These are phyloP conservation scores for Alcedo atthis DNA, from an alignment of 2,797 vertebrate species.

Conservation along the genomic window DNA sequence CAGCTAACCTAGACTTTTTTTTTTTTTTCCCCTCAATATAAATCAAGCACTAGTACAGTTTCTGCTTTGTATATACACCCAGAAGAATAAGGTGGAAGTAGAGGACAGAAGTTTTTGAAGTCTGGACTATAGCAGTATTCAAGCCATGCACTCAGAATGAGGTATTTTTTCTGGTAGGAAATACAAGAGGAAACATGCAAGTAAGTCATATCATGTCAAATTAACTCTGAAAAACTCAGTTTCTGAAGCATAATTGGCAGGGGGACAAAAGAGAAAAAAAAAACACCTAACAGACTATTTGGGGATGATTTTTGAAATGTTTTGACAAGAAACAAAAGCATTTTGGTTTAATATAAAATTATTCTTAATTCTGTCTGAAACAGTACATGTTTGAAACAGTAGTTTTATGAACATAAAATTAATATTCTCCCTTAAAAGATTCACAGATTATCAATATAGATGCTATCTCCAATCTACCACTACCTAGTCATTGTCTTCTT, in stretches of 20 bases:
- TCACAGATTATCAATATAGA: background rate
- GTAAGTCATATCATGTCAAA: background rate
- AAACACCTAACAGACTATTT: background rate
- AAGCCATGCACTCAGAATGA: background rate
- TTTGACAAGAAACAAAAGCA: background rate
- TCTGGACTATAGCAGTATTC: background rate
- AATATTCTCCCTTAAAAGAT: background rate
- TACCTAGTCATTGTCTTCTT: background rate
- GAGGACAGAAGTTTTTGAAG: background rate
- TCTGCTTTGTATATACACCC: background rate
- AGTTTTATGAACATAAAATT: background rate
- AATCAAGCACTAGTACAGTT: background rate
- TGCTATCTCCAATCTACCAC: background rate
- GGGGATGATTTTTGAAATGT: background rate
- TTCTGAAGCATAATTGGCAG: background rate
- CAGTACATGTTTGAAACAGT: background rate
- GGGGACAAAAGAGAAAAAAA: background rate
- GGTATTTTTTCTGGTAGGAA: background rate
- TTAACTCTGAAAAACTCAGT: background rate
- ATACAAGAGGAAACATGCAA: background rate
- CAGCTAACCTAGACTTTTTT: background rate
- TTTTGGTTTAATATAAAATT: background rate
- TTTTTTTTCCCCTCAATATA: background rate
- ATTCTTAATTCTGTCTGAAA: background rate
- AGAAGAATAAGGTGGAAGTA: background rate